Conservation (phyloP, 2,797 vertebrate species). For the Gambusia yucatana region DNA sequence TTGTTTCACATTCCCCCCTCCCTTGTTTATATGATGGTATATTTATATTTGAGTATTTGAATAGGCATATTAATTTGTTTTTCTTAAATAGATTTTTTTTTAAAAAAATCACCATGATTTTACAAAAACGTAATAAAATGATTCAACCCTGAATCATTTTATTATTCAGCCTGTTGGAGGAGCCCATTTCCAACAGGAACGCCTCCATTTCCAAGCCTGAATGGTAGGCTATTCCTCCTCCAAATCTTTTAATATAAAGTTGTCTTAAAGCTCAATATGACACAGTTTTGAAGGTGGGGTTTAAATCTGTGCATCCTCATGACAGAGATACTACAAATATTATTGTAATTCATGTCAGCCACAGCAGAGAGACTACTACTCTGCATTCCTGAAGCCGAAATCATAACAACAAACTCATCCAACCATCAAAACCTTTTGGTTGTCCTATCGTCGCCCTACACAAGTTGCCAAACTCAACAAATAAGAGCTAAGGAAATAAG, state of each 20-base stretch:
- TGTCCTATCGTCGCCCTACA: background rate
- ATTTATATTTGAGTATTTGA: too few relatives aligned
- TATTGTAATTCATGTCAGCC: background rate
- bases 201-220: background rate
- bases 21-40: too few relatives aligned
- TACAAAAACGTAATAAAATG: background rate
- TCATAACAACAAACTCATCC: slow-evolving; percentile 1
- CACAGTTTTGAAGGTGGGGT: slow-evolving; percentile 38
- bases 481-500: slow-evolving; percentile 34
- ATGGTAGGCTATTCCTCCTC: background rate
- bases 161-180: too few relatives aligned
- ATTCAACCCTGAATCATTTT: background rate
- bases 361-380: background rate
- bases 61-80: too few relatives aligned
- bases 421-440: slow-evolving; percentile 14
- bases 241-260: slow-evolving; percentile 47
- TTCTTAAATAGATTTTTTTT: too few relatives aligned
- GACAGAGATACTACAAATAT: background rate
- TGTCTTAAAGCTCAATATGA: slow-evolving; percentile 14
- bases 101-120: background rate
- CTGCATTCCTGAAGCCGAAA: background rate
- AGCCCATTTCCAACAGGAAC: background rate
- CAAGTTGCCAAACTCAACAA: slow-evolving; percentile 44
- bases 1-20: background rate
- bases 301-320: slow-evolving; percentile 22